These are phyloP conservation scores for Wasmannia auropunctata DNA, from an alignment of 1,140 invertebrate genomes.

Conservation along the genomic window DNA sequence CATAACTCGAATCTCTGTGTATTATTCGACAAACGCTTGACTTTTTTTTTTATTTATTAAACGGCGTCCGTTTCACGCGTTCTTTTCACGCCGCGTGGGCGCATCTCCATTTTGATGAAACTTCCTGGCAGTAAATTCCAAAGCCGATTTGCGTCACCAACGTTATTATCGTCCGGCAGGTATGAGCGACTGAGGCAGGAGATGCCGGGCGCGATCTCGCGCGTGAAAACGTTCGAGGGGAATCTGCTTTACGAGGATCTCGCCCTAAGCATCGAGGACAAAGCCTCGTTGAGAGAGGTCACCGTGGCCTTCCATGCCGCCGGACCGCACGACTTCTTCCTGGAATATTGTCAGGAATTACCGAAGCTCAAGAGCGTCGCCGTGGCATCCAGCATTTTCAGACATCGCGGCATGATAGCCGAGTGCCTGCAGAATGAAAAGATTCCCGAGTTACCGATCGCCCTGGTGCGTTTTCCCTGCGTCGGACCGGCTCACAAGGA, in stretches of 20 bases:
- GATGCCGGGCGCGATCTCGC: conserved; percentile 69
- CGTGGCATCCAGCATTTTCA: conserved; percentile 63
- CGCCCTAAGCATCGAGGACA: conserved; percentile 59
- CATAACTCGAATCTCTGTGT: not conserved
- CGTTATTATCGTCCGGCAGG: conserved; percentile 63
- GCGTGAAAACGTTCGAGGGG: conserved; percentile 74
- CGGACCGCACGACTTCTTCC: conserved; percentile 68
- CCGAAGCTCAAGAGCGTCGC: conserved; percentile 66
- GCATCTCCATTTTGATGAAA: conserved; percentile 23
- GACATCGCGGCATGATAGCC: conserved; percentile 58
- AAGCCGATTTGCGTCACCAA: conserved; percentile 45
- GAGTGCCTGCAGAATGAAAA: conserved; percentile 64
- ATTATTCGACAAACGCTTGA: not conserved
- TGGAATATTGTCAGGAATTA: conserved; percentile 71
- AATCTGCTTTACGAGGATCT: conserved; percentile 75
- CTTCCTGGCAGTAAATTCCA: conserved; percentile 18
- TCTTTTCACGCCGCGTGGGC: not conserved
- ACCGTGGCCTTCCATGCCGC: conserved; percentile 75
- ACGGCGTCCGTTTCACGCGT: not conserved
- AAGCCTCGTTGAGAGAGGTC: conserved; percentile 63
- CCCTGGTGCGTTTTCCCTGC: conserved; percentile 70
- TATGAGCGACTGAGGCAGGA: conserved; percentile 76
- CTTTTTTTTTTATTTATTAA: too few relatives aligned
- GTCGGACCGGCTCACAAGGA: conserved; percentile 75
- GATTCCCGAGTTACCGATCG: conserved; percentile 66